Base-by-base conservation (phyloP, 2,113 vertebrate genomes). In the Calidris pygmaea region DNA sequence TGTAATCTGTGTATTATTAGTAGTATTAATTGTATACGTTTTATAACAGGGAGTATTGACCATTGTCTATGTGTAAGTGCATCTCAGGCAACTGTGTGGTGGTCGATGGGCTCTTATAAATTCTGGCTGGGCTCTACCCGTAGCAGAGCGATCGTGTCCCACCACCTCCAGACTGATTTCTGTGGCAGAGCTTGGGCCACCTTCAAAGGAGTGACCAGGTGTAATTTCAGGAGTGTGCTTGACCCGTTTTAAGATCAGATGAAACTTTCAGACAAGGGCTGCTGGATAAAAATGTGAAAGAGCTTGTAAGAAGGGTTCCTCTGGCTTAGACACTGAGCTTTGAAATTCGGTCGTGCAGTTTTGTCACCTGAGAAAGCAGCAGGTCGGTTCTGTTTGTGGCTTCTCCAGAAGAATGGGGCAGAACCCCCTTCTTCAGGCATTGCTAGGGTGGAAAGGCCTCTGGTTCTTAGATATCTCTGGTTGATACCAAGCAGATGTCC, bases 61-160 rank as follows among this genome's bases (percentile, higher is more conserved):
- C 37, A 2, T 21, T 0, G 0, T 18, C 0, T 34, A 3, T 18
- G 37, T 72, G 9, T 43, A 50, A 58, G 32, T 23, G 32, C 34
- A 3, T 2, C 4, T 58, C 70, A 37, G 3, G 68, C 55, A 73
- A 14, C 19, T 34, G 35, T 68, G 29, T 35, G 68, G 30, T 24
- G 63, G 39, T 58, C 45, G 47, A 1, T 1, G 10, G 59, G 65
- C 22, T 74, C 39, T 45, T n/a, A 23, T 11, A 12, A 9, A 5
- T 66, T 60, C 12, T 23, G 7, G 39, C 37, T 53, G 68, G 59
- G 45, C 50, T 29, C 29, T 43, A 0, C 34, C 58, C 4, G 0
- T 41, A 29, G 6, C 20, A 29, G 58, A 37, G n/a, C 4, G 14
- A 3, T 41, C 7, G 0, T 12, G 53, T 67, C n/a, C 74, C 60